phyloP scores from a whole-genome alignment of 2,797 vertebrate species.

The Anabas testudineus region DNA sequence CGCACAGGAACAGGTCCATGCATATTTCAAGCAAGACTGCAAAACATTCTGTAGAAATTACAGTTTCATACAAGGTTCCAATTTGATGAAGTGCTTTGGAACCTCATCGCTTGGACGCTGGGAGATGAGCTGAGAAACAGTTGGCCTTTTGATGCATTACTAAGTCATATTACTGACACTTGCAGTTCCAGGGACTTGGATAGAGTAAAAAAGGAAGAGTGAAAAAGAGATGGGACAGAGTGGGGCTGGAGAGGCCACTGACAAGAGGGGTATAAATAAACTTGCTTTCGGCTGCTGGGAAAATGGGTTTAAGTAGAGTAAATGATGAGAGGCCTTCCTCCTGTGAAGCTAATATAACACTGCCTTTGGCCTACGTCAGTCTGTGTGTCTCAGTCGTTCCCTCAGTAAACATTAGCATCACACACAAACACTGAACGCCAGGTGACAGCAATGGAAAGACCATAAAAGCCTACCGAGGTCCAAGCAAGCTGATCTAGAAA shows the following conservation, averaged over 20 bases:
- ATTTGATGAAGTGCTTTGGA: neutral
- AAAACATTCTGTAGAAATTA: no score
- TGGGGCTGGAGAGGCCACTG: neutral
- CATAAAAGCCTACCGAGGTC: slow-evolving; percentile 13
- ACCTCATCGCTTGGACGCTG: neutral
- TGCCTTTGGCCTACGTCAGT: slow-evolving; percentile 1
- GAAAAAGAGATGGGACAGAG: slow-evolving; percentile 1
- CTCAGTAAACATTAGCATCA: slow-evolving; percentile 44
- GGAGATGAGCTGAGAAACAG: slow-evolving; percentile 22
- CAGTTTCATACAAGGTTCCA: neutral
- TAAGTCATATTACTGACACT: slow-evolving; percentile 47
- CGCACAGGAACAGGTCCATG: no score
- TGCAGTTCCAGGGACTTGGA: slow-evolving; percentile 3
- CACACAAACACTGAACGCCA: slow-evolving; percentile 27
- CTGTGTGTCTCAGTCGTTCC: slow-evolving; percentile 9
- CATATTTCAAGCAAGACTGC: no score
- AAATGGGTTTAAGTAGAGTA: slow-evolving; percentile 19
- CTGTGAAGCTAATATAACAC: slow-evolving; percentile 10
- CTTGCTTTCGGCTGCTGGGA: slow-evolving; percentile 18
- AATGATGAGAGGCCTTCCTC: slow-evolving; percentile 20
- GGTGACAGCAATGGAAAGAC: neutral
- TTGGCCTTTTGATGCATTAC: slow-evolving; percentile 16
- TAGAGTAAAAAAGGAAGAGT: slow-evolving; percentile 3
- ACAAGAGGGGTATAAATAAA: slow-evolving; percentile 45
- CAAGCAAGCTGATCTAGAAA: neutral